Evolutionary conservation across 2,888 invertebrate genomes (phyloP).

Genomic region (Neoaliturus tenellus): DNA sequence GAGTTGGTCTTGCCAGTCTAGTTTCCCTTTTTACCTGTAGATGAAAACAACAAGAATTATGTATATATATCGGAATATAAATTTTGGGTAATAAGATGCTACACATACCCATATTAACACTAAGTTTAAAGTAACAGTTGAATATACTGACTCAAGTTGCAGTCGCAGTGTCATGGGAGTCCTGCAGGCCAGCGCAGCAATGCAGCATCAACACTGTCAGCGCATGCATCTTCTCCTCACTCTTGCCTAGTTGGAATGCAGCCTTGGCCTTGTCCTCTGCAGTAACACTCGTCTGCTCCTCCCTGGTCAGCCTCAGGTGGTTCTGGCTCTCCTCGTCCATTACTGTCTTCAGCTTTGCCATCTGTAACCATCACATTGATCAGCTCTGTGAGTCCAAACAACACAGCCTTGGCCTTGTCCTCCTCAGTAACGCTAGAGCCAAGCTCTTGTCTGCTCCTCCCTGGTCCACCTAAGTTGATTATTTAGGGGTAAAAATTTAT

Average conservation of each 20-base stretch:
- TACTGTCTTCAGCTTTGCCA: constrained; percentile 84
- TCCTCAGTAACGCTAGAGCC: constrained; percentile 70
- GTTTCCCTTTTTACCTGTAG: too few relatives aligned
- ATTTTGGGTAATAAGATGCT: too few relatives aligned
- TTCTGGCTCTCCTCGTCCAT: constrained; percentile 81
- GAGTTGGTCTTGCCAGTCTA: too few relatives aligned
- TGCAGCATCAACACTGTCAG: constrained; percentile 95
- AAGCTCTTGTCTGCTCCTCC: constrained; percentile 72
- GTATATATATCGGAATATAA: too few relatives aligned
- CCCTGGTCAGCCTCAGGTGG: constrained; percentile 74
- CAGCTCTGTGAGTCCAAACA: too few relatives aligned
- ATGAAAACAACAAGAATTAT: too few relatives aligned
- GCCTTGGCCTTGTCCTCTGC: constrained; percentile 73
- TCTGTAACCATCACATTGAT: constrained; percentile 75
- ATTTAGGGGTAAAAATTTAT: too few relatives aligned
- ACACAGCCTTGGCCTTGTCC: constrained; percentile 73
- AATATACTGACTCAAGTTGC: constrained; percentile 20
- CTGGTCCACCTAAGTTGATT: constrained; percentile 74
- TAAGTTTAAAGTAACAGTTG: too few relatives aligned
- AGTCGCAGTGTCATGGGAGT: constrained; percentile 77
- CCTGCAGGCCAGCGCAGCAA: constrained; percentile 95
- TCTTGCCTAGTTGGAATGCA: constrained; percentile 76
- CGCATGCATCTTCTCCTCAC: constrained; percentile 92
- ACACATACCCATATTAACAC: too few relatives aligned
- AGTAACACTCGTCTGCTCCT: constrained; percentile 71